Base-by-base conservation (phyloP, 2,797 vertebrate species). In the Sebastes matsubarae region DNA sequence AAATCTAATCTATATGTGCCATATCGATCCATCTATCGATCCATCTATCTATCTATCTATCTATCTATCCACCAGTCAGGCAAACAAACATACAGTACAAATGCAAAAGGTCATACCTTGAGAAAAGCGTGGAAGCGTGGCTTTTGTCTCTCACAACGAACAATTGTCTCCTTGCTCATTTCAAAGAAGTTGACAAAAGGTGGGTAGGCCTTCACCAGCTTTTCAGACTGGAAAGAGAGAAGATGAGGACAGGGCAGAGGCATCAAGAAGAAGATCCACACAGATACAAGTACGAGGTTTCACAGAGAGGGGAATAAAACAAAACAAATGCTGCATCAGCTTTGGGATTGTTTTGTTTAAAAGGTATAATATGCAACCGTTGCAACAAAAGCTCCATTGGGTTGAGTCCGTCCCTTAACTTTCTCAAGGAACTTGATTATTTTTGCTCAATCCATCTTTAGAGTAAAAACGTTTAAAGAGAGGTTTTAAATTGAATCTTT, bases 141-240 rank as follows among this genome's bases (percentile, higher is more conserved):
- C 83, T 99, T 99, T 91, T 96, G 98, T 92, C 96, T 98, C 92
- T 99, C 98, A 95, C 98, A 99, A 65, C 94, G 96, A 80, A 97
- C 97, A 90, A 99, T 97, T 1, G 97, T 98, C 89, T 99, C 98
- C 88, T 99, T 99, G 93, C 98, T 99, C 98, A 99, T 99, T 96
- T 99, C 98, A 86, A 99, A 99, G 85, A 99, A 99, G 95, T 99
- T 99, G 93, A 99, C 97, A 93, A 99, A 99, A 0, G 98, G 98
- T 25, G 98, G 99, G 54, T 99, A 99, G 13, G 96, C 97, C 95
- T 97, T 99, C 86, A 99, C 93, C 94, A 99, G 95, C 88, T 99
- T 98, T 91, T 96, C 97, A 61, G 99, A 99, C 99, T 99, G 91
- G 20, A 68, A 29, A 57, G 20, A 68, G 30, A 71, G 13, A 75